phyloP scores from a whole-genome alignment of 2,797 vertebrate species.

The Pyrocephalus nanus region DNA sequence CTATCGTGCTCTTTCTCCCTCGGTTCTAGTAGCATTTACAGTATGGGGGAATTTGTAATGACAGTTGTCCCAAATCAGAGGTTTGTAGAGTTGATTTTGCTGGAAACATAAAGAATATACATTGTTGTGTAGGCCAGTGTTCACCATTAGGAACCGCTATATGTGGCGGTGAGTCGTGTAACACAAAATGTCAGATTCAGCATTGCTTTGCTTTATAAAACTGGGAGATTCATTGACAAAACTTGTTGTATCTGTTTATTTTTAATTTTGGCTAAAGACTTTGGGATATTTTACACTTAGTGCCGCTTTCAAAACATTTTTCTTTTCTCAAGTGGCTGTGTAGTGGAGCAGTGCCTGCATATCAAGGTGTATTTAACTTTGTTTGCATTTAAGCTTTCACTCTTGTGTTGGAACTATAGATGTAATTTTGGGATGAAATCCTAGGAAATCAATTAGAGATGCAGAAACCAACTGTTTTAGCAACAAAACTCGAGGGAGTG shows the following conservation, averaged over 20 bases:
- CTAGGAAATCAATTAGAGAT: slow-evolving; percentile 59
- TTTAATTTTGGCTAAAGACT: slow-evolving; percentile 15
- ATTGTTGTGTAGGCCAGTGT: not conserved
- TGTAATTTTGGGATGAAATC: not conserved
- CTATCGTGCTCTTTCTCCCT: slow-evolving; percentile 52
- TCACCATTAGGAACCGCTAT: not conserved
- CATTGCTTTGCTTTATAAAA: slow-evolving; percentile 2
- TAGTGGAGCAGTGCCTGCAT: not conserved
- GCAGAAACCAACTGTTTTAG: slow-evolving; percentile 37
- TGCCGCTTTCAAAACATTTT: slow-evolving; percentile 18
- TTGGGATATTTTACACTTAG: not conserved
- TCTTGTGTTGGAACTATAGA: slow-evolving; percentile 17
- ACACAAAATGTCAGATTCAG: not conserved
- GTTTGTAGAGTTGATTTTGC: slow-evolving; percentile 29
- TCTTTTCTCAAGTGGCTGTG: not conserved
- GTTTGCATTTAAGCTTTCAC: slow-evolving; percentile 46
- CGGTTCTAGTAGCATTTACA: slow-evolving; percentile 38
- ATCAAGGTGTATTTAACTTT: slow-evolving; percentile 28
- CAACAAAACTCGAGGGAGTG: not conserved
- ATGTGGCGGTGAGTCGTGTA: not conserved
- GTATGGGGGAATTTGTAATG: slow-evolving; percentile 36
- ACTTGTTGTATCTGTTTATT: not conserved
- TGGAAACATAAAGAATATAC: slow-evolving; percentile 43
- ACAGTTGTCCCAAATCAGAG: slow-evolving; percentile 37
- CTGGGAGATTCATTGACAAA: not conserved